Evolutionary conservation across 2,888 invertebrate genomes (phyloP), one percentile per base, ranked within the genome.

Genomic region (Trachelus troglodyta): DNA sequence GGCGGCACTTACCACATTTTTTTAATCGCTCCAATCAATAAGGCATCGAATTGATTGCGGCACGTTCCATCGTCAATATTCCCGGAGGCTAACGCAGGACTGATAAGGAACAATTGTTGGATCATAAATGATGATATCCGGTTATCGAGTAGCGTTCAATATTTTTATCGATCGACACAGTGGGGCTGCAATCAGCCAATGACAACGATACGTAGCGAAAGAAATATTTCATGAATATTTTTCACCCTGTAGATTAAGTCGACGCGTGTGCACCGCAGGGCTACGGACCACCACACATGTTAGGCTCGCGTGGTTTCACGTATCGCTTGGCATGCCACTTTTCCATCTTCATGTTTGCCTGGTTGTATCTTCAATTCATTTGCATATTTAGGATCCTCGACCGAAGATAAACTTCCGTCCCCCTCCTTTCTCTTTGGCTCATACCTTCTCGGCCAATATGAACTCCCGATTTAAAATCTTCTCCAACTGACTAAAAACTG

Each of bases 341-440:
- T 87, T 87, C 84, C 84, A 78, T 79, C 81, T 87, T 88, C 87
- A 87, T 89, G 87, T 83, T 88, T 79, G 85, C 89, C 89, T 88
- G 86, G 84, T 89, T 86, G 84, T 88, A 90, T 89, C 87, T 89
- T 86, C 87, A 83, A 89, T 89, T 90, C 89, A 89, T 89, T 90
- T 90, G 89, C 89, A 90, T 90, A 89, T 90, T 90, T 87, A 87
- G 88, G 83, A 89, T 86, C 84, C 84, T 76, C 76, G 69, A 75
- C 76, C 77, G 74, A 76, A 81, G 81, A 85, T 80, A 82, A 80
- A 83, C 34, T 79, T 74, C 79, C 82, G 74, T 76, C 76, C 74
- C 77, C 75, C 79, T 73, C 80, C 85, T 83, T 85, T 84, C 83
- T 83, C 77, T 82, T 81, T 77, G 77, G 69, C 77, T 73, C 35